phyloP scores from a whole-genome alignment of 1,140 invertebrate genomes.

The Neodiprion virginianus region DNA sequence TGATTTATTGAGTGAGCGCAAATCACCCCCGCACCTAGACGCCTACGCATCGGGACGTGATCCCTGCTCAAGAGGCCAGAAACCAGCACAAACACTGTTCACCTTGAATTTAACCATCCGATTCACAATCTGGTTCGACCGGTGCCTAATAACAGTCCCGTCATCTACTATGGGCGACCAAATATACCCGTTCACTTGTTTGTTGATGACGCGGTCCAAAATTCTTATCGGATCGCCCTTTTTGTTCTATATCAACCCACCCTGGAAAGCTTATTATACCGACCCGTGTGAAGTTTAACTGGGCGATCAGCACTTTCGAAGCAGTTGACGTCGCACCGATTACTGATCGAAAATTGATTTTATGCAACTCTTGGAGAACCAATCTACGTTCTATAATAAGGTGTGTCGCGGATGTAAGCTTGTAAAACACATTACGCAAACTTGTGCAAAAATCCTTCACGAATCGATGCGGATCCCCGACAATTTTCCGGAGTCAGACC shows the following conservation, averaged over 20 bases:
- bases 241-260: background rate
- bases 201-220: background rate
- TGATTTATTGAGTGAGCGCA: conserved; percentile 2
- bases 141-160: background rate
- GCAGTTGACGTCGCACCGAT: background rate
- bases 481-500: too few relatives aligned
- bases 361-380: too few relatives aligned
- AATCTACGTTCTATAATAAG: too few relatives aligned
- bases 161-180: background rate
- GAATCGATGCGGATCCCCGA: too few relatives aligned
- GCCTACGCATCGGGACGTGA: background rate
- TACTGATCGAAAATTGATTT: background rate
- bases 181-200: background rate
- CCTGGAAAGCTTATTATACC: background rate
- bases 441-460: too few relatives aligned
- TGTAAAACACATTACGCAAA: too few relatives aligned
- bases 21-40: background rate
- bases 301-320: background rate
- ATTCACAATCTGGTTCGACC: background rate
- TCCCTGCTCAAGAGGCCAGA: background rate
- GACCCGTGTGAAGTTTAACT: background rate
- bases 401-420: too few relatives aligned
- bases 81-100: background rate
- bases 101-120: background rate
- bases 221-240: conserved; percentile 7